Base-by-base conservation (phyloP, 2,888 invertebrate genomes). In the Glyphotaelius pellucidus region DNA sequence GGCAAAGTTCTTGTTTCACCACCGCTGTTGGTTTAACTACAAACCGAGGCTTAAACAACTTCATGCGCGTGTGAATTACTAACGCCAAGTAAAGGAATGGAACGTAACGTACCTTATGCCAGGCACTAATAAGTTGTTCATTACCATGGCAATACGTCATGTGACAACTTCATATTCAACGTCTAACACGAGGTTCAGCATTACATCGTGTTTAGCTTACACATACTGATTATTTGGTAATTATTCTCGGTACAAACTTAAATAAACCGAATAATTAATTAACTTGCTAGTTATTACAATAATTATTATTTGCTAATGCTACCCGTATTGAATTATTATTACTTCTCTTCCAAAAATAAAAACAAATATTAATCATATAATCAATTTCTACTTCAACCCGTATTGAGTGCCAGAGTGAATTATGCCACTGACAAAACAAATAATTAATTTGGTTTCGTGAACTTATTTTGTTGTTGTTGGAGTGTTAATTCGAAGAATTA, bases 71-170 rank as follows among this genome's bases (percentile, higher is more conserved):
- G 15, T 81, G 81, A 32, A 81, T 81, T 81, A 32, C 81, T 81
- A 81, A 32, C 32, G 32, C 81, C 30, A 81, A 81, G 81, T 81
- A 32, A 31, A 67, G 67, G 67, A 67, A 67, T 14, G 81, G 81
- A 32, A 81, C 81, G 81, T 81, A 67, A 67, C 25, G 67, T 81
- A 81, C 19, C 19, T 81, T 81, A 32, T 31, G 15, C 31, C 14
- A 32, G 32, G 15, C 81, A 81, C 81, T 81, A 81, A 81, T 81
- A 81, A 81, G 32, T 81, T 81, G 31, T 32, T 81, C 81, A 32
- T 81, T 32, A 81, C 81, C 32, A 31, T 81, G 81, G 30, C 32
- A 81, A 81, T 81, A 32, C 81, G 81, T 81, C 81, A 81, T 81
- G 81, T 81, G 32, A 81, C 32, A 81, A 81, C 31, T 81, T 81